Conservation (phyloP, 2,888 invertebrate species). For the Volucella bombylans region DNA sequence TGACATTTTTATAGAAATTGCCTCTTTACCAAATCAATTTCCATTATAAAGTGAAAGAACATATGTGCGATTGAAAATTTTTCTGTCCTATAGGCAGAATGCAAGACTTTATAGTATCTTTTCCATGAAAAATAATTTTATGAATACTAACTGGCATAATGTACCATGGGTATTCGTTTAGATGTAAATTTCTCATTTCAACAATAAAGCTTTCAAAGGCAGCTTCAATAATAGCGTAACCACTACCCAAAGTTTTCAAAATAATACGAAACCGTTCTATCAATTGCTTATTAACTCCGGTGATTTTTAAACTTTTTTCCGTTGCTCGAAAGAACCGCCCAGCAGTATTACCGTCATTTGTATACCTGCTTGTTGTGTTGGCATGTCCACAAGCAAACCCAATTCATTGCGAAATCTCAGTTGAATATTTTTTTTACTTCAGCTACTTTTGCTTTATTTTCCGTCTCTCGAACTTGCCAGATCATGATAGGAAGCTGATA, state of each 20-base stretch:
- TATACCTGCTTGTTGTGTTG: too few species aligned
- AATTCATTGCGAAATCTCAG: too few species aligned
- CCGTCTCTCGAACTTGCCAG: too few species aligned
- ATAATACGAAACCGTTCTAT: too few species aligned
- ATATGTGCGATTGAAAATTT: constrained; percentile 3
- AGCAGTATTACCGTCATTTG: too few species aligned
- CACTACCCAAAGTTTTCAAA: neutral
- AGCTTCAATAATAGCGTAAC: constrained; percentile 20
- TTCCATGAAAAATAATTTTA: constrained; percentile 11
- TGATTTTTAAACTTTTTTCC: too few species aligned
- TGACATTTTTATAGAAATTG: neutral
- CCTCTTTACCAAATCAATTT: neutral
- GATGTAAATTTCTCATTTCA: neutral
- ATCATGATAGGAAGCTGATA: too few species aligned
- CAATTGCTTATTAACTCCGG: too few species aligned
- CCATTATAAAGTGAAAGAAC: neutral
- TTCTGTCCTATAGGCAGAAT: constrained; percentile 33
- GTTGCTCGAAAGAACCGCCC: too few species aligned
- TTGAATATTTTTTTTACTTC: too few species aligned
- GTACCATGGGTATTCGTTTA: neutral
- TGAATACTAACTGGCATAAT: constrained; percentile 18
- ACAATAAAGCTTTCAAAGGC: constrained; percentile 23
- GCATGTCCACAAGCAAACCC: too few species aligned
- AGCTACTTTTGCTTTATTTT: too few species aligned
- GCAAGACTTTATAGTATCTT: constrained; percentile 13